phyloP scores from a whole-genome alignment of 2,888 invertebrate species.

The Criorhina ranunculi region DNA sequence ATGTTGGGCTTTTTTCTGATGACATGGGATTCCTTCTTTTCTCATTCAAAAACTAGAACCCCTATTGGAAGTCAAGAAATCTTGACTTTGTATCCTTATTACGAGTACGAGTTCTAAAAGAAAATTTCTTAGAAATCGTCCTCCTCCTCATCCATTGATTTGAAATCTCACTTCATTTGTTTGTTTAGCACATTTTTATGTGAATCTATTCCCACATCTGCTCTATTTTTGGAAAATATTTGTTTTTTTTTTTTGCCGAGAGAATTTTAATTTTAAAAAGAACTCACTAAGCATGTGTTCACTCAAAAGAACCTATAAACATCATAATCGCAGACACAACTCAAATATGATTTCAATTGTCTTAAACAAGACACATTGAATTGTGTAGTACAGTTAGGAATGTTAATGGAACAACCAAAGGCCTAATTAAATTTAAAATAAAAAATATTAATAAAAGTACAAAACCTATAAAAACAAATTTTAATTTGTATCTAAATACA shows the following conservation, averaged over 20 bases:
- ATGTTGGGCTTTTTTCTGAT: too few species aligned
- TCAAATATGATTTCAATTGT: slow-evolving; percentile 30
- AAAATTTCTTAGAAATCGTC: slow-evolving; percentile 7
- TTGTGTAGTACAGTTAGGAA: slow-evolving; percentile 48
- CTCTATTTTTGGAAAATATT: slow-evolving; percentile 52
- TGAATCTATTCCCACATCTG: slow-evolving; percentile 29
- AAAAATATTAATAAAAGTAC: neutral
- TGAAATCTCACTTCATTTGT: slow-evolving; percentile 2
- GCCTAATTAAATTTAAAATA: slow-evolving; percentile 29
- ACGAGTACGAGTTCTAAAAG: neutral
- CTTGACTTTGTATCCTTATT: too few species aligned
- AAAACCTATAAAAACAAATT: slow-evolving; percentile 32
- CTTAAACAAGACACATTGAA: slow-evolving; percentile 53
- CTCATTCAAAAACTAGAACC: too few species aligned
- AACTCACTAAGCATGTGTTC: slow-evolving; percentile 45
- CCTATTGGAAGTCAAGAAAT: too few species aligned
- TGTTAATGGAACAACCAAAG: slow-evolving; percentile 49
- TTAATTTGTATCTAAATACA: slow-evolving; percentile 33
- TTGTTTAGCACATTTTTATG: slow-evolving; percentile 2
- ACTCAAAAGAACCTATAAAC: slow-evolving; percentile 53
- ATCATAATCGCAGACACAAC: slow-evolving; percentile 59
- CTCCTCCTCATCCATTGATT: neutral
- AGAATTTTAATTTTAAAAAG: slow-evolving; percentile 7
- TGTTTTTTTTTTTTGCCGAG: slow-evolving; percentile 7
- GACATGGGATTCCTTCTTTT: too few species aligned